Evolutionary conservation across 2,113 vertebrate genomes (phyloP).

Genomic region (Peucedramus taeniatus): DNA sequence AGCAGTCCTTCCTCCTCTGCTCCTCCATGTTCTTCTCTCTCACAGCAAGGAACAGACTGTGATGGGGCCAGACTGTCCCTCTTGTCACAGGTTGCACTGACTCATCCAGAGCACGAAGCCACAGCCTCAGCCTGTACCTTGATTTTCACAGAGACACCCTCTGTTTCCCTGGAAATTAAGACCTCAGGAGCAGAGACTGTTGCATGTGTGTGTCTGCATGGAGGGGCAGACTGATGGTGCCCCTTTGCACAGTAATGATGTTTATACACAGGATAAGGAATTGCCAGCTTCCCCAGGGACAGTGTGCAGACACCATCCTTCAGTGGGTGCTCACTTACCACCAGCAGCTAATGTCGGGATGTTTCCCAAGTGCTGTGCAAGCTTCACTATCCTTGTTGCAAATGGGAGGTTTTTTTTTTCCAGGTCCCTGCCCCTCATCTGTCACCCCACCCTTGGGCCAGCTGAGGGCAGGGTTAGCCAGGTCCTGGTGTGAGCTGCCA

Average conservation of each 20-base stretch:
- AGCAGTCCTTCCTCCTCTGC: not conserved
- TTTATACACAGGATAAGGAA: not conserved
- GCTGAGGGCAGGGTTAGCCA: not conserved
- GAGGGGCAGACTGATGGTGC: not conserved
- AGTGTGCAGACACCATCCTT: not conserved
- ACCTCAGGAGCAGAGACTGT: accelerated
- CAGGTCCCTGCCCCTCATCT: not conserved
- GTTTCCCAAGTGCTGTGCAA: not conserved
- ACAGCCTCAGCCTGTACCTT: not conserved
- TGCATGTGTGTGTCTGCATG: not conserved
- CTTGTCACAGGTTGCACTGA: not conserved
- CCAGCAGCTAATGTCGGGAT: not conserved
- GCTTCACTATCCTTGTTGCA: not conserved
- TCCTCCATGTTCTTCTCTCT: not conserved
- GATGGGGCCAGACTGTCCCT: not conserved
- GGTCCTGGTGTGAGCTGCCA: not conserved
- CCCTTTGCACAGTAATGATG: not conserved
- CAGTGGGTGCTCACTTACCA: not conserved
- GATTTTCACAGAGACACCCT: not conserved
- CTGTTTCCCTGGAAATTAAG: not conserved
- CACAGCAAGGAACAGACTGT: not conserved
- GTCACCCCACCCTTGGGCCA: not conserved
- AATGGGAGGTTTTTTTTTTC: not conserved
- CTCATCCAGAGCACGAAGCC: not conserved
- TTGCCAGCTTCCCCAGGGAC: not conserved